Evolutionary conservation across 2,113 vertebrate species (phyloP), one percentile per base, ranked within the genome.

Genomic region (Albula glossodonta): DNA sequence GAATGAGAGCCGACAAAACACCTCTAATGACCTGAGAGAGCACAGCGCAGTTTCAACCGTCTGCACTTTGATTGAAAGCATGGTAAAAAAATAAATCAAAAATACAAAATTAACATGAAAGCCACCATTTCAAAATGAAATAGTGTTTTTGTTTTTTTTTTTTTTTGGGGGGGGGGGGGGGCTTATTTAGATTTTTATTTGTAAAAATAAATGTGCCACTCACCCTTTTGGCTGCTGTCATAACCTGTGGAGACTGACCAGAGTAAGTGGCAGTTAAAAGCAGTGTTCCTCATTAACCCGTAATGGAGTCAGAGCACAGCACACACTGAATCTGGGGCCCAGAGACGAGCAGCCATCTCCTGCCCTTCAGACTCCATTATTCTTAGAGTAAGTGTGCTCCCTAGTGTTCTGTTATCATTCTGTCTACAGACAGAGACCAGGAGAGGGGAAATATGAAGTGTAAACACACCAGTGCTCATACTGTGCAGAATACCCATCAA

Each of bases 361-460:
- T 48, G n/a, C 15, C 31, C 41, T 15, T 12, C 51, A n/a, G 25
- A 15, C 8, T 19, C 63, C 70, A 48, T 90, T 87, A 94, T 95
- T 92, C 85, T 88, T 95, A 92, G 94, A 92, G 93, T 91, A 92
- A 94, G 92, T 93, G 88, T 95, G 95, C 93, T 94, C 95, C 91
- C 95, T 95, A 95, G 94, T 93, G 94, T 95, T 80, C 87, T 87
- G 80, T 89, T 85, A 78, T 86, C 51, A 4, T 22, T 86, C 48
- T 80, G 48, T 5, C 10, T 74, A 31, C 57, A 56, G 84, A 86
- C 78, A 86, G 13, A 56, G 41, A 53, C 81, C 53, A 82, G 17
- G 52, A 60, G 84, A 63, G 79, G 53, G 85, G 79, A 80, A 25
- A 41, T 41, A 41, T 41, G 31, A 41, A 41, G 31, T 41, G 1